Evolutionary conservation across 53 echinoderm and acorn worm genomes (phyloP), one percentile per base, ranked within the genome.

Genomic region (Paelopatides confundens): DNA sequence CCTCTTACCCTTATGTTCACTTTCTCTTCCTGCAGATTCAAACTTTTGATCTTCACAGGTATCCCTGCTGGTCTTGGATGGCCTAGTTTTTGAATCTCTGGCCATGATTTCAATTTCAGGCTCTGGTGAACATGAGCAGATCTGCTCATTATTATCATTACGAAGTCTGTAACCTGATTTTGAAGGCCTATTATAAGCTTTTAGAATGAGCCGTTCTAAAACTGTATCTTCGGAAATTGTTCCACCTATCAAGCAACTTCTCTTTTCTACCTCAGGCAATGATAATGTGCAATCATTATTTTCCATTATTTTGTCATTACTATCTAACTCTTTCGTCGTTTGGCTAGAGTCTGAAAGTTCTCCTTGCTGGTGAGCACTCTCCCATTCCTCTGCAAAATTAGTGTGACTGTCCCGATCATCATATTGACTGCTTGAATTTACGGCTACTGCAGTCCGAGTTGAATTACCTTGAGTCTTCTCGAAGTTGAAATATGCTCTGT

Each of bases 401-500:
- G 26, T 58, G 58, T 58, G 58, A 23, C 58, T 15, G n/a, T 23
- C 58, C n/a, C 21, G 58, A 58, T 58, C 49, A 33, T 79, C 79
- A 15, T 52, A 79, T 30, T 53, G 52, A 28, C 10, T 32, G 51
- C 28, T 21, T 54, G 53, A 51, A 79, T 79, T 53, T 32, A 52
- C 39, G 26, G 40, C 46, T 4, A 74, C 2, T 7, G 74, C 23
- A 9, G 8, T 46, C 26, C 13, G 79, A 18, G 79, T 21, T 79
- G 79, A 27, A 79, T 52, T 52, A 14, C 79, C 52, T 14, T 79
- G 79, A 31, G 27, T 53, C 79, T 79, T 79, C 31, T 79, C 79
- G 21, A 79, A 79, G 33, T 79, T 79, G 21, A 79, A 79, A 52
- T 79, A 79, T 52, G 79, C 79, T 48, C 79, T 79, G 79, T 79